phyloP scores from a whole-genome alignment of 2,113 vertebrate genomes.

The Daphoenositta chrysoptera region DNA sequence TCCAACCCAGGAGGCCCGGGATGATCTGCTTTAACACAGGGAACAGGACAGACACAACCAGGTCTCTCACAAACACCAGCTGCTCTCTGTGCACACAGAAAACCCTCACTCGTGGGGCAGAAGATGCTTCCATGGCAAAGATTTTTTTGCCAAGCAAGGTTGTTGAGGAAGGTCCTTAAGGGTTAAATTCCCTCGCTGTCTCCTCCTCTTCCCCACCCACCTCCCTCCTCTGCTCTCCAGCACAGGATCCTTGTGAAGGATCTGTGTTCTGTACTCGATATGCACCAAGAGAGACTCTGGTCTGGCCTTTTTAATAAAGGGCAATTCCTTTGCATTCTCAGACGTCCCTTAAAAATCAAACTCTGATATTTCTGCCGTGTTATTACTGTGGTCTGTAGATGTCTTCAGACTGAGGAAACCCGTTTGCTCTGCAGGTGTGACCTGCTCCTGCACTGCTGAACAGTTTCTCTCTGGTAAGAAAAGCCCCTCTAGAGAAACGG shows the following conservation, averaged over 20 bases:
- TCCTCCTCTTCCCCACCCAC: neutral
- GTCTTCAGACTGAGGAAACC: constrained; percentile 23
- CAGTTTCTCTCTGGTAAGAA: constrained; percentile 11
- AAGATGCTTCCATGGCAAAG: neutral
- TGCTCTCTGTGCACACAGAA: neutral
- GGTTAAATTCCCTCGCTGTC: neutral
- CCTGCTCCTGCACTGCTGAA: neutral
- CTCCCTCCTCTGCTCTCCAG: neutral
- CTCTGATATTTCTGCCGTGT: constrained; percentile 6
- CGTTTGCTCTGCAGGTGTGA: constrained; percentile 18
- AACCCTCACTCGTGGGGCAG: fast-evolving
- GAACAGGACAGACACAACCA: neutral
- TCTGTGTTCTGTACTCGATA: neutral
- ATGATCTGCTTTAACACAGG: neutral
- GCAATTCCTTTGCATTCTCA: constrained; percentile 48
- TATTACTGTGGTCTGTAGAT: constrained; percentile 23
- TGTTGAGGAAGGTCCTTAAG: neutral
- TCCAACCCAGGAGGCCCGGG: neutral
- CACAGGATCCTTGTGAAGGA: neutral
- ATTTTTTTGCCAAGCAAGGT: neutral
- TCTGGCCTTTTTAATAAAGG: constrained; percentile 48
- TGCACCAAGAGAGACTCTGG: neutral
- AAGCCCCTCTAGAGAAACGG: neutral
- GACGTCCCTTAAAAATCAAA: constrained; percentile 41
- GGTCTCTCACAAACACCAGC: neutral